Conservation (phyloP, 2,113 vertebrate genomes). For the Hippocampus comes region DNA sequence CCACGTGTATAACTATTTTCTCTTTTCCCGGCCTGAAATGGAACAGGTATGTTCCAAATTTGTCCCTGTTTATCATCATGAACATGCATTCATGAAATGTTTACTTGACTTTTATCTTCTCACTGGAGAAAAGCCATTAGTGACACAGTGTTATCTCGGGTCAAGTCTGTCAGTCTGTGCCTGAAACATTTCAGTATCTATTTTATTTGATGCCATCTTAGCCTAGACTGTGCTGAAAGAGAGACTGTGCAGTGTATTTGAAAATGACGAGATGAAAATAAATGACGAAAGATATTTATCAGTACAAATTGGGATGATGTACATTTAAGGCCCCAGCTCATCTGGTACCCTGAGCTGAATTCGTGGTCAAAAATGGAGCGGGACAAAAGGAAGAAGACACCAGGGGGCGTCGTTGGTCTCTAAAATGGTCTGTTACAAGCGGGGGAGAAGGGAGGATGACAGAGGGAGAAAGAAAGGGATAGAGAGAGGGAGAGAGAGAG, state of each 20-base stretch:
- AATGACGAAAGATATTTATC: background rate
- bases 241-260: background rate
- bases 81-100: background rate
- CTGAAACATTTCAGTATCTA: background rate
- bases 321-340: background rate
- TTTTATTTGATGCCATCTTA: background rate
- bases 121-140: background rate
- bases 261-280: background rate
- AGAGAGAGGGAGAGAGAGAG: slow-evolving; percentile 1
- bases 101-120: background rate
- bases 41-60: background rate
- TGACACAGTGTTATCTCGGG: background rate
- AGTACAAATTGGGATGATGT: background rate
- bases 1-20: background rate
- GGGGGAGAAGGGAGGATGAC: background rate
- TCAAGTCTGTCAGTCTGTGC: background rate
- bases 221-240: background rate
- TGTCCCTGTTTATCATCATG: background rate
- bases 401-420: slow-evolving; percentile 69
- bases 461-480: background rate
- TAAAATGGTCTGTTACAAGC: slow-evolving; percentile 25
- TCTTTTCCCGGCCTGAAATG: background rate
- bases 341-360: background rate
- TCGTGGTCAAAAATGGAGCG: background rate
- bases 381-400: slow-evolving; percentile 27